These are phyloP conservation scores for Lamprotornis superbus DNA, from an alignment of 2,113 vertebrate genomes.

Conservation along the genomic window DNA sequence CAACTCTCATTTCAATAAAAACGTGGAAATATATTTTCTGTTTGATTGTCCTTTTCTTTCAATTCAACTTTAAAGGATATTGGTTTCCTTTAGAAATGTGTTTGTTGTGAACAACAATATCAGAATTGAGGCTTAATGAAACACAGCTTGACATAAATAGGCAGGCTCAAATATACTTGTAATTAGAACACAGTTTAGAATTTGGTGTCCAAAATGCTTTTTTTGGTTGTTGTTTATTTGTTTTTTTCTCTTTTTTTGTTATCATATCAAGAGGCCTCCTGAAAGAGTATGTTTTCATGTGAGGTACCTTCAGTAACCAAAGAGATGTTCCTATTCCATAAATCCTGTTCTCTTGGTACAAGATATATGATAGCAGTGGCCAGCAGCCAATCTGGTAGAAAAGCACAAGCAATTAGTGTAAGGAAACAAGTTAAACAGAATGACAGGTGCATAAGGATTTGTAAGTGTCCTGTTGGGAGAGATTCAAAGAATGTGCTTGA, in stretches of 20 bases:
- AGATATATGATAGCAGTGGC: neutral
- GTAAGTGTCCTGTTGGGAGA: neutral
- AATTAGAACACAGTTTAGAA: neutral
- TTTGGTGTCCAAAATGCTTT: neutral
- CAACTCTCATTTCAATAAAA: conserved; percentile 2
- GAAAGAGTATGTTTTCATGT: neutral
- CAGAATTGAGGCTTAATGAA: neutral
- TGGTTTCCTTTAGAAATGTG: neutral
- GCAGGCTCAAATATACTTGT: neutral
- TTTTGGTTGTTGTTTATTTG: neutral
- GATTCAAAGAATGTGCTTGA: neutral
- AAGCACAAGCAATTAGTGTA: neutral
- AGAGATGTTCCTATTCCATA: neutral
- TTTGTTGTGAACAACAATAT: neutral
- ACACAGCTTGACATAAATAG: neutral
- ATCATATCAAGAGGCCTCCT: neutral
- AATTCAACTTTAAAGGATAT: neutral
- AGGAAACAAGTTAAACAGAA: neutral
- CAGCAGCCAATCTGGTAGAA: neutral
- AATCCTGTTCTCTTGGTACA: neutral
- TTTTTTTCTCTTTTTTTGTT: neutral
- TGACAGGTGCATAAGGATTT: neutral
- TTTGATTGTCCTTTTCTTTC: neutral
- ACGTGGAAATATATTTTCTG: neutral
- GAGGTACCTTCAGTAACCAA: neutral